A percentile compares a stretch with the other conserved stretches of the same genome.
Conservation (phyloP, 2,888 invertebrate species). For the Argynnis bischoffii region DNA sequence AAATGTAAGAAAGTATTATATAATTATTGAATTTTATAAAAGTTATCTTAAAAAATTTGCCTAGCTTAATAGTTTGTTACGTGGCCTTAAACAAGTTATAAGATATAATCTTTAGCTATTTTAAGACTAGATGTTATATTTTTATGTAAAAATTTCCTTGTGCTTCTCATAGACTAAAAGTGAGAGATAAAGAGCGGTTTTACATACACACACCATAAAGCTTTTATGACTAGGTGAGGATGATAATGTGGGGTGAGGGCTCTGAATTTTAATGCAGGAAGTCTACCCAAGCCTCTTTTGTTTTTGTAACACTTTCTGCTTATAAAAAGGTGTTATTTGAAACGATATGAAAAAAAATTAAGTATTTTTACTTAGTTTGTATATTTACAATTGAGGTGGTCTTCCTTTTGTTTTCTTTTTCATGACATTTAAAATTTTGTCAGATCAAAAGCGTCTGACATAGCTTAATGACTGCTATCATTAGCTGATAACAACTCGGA, state of each 20-base stretch:
- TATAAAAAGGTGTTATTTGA: constrained; percentile 20
- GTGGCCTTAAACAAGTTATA: neutral
- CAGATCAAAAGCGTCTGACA: too few species aligned
- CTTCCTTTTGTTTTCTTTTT: too few species aligned
- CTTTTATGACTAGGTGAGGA: constrained; percentile 30
- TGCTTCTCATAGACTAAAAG: constrained; percentile 25
- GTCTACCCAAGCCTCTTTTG: constrained; percentile 28
- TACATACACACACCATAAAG: constrained; percentile 34
- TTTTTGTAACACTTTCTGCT: constrained; percentile 22
- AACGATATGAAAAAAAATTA: constrained; percentile 4
- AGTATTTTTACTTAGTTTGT: neutral
- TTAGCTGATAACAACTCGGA: too few species aligned
- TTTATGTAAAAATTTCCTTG: constrained; percentile 24
- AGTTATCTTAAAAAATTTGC: too few species aligned
- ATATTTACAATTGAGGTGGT: too few species aligned
- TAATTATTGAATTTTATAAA: too few species aligned
- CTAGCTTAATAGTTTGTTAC: neutral
- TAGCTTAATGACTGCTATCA: too few species aligned
- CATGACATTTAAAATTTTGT: too few species aligned
- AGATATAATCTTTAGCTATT: neutral
- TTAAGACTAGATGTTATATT: constrained; percentile 18
- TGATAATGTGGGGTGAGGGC: constrained; percentile 29
- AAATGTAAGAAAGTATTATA: too few species aligned
- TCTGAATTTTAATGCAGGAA: constrained; percentile 34
- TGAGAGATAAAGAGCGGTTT: constrained; percentile 29